Conservation (phyloP, 2,113 vertebrate genomes). For the Notarius quadriscutis region DNA sequence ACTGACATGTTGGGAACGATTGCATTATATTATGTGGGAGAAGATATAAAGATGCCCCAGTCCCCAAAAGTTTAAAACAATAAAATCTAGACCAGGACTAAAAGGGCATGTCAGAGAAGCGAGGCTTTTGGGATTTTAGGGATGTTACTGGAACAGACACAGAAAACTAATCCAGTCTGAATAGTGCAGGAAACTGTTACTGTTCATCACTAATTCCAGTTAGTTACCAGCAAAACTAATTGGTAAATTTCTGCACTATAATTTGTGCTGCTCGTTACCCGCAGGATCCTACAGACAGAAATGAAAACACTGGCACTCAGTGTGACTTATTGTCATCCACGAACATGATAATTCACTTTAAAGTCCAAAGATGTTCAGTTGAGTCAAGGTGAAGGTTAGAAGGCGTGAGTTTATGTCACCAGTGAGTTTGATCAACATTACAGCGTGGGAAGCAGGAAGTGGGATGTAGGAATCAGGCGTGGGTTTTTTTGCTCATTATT, state of each 20-base stretch:
- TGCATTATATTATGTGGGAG: too few species aligned
- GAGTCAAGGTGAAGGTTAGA: background rate
- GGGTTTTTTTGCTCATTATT: constrained; percentile 22
- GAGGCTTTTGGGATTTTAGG: too few species aligned
- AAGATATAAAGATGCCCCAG: too few species aligned
- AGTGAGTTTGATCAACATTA: background rate
- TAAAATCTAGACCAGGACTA: too few species aligned
- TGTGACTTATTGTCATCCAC: background rate
- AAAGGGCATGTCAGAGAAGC: background rate
- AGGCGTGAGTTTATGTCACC: background rate
- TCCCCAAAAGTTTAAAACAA: too few species aligned
- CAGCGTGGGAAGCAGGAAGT: background rate
- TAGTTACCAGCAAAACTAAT: background rate
- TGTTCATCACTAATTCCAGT: too few species aligned
- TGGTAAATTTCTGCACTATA: background rate
- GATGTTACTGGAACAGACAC: too few species aligned
- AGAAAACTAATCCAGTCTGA: background rate
- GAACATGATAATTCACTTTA: background rate
- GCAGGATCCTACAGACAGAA: background rate
- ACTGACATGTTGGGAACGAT: too few species aligned
- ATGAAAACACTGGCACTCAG: background rate
- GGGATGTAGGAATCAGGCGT: background rate
- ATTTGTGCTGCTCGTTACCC: background rate
- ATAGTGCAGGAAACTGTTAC: background rate
- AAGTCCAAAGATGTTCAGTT: background rate